phyloP scores from a whole-genome alignment of 2,888 invertebrate genomes.

The Zaprionus bogoriensis region DNA sequence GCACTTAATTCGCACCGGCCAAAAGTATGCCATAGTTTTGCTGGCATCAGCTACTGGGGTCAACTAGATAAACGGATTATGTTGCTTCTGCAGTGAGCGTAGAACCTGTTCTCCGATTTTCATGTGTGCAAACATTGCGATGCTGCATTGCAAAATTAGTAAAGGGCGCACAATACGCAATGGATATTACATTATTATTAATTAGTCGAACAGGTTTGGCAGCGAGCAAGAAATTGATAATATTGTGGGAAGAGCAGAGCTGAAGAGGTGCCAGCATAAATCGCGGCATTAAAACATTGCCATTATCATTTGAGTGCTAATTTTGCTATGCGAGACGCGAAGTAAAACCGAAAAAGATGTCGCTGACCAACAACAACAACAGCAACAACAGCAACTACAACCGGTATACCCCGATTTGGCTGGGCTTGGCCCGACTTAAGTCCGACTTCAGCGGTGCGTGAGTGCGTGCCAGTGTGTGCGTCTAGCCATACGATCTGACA shows the following conservation, averaged over 20 bases:
- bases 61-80: too few relatives aligned
- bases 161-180: neutral
- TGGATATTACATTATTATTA: neutral
- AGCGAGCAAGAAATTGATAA: neutral
- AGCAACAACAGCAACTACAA: conserved; percentile 23
- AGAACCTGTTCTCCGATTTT: neutral
- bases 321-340: conserved; percentile 57
- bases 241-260: neutral
- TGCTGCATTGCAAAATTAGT: neutral
- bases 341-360: conserved; percentile 23
- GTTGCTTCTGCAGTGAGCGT: neutral
- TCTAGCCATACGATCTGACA: neutral
- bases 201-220: neutral
- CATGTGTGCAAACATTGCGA: neutral
- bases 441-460: conserved; percentile 29
- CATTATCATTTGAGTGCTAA: conserved; percentile 78
- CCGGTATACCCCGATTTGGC: conserved; percentile 41
- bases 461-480: neutral
- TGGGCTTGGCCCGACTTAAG: conserved; percentile 31
- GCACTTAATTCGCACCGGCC: neutral
- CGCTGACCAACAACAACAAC: conserved; percentile 12
- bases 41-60: neutral
- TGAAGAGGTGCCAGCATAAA: conserved; percentile 1
- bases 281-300: conserved; percentile 61
- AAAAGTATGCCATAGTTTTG: neutral